Conservation (phyloP, 2,888 invertebrate genomes). For the Aproaerema taeniolella region DNA sequence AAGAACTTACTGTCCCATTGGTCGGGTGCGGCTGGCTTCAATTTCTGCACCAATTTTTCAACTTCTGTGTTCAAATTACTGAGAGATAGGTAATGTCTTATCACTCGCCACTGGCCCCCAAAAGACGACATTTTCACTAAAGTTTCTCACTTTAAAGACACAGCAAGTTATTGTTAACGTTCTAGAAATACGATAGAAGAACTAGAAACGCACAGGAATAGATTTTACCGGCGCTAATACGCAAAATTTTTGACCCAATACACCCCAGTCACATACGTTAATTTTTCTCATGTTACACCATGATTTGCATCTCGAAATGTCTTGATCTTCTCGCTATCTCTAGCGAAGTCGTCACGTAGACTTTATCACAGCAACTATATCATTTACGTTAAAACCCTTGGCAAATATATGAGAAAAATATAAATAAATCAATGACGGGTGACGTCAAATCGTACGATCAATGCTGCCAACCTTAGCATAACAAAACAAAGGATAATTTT, state of each 20-base stretch:
- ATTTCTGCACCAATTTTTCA: constrained; percentile 55
- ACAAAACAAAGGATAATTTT: constrained; percentile 35
- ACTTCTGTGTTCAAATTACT: constrained; percentile 53
- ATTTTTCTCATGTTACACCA: constrained; percentile 11
- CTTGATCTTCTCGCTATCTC: constrained; percentile 16
- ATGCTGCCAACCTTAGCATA: constrained; percentile 42
- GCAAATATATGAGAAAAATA: constrained; percentile 36
- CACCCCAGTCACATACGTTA: constrained; percentile 22
- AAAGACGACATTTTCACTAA: constrained; percentile 52
- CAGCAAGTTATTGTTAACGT: neutral
- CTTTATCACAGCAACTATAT: constrained; percentile 11
- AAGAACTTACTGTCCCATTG: constrained; percentile 64
- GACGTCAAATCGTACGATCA: constrained; percentile 66
- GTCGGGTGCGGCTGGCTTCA: constrained; percentile 51
- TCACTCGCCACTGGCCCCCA: constrained; percentile 62
- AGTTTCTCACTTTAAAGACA: constrained; percentile 8
- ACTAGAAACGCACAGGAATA: constrained; percentile 1
- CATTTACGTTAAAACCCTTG: constrained; percentile 25
- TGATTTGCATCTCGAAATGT: constrained; percentile 19
- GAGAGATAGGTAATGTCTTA: constrained; percentile 59
- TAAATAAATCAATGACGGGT: constrained; percentile 59
- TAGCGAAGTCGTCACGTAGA: constrained; percentile 13
- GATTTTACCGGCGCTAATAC: constrained; percentile 8
- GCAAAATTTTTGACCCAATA: constrained; percentile 12
- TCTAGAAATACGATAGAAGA: neutral